Evolutionary conservation across 2,888 invertebrate species (phyloP).

Genomic region (Philereme vetulata): DNA sequence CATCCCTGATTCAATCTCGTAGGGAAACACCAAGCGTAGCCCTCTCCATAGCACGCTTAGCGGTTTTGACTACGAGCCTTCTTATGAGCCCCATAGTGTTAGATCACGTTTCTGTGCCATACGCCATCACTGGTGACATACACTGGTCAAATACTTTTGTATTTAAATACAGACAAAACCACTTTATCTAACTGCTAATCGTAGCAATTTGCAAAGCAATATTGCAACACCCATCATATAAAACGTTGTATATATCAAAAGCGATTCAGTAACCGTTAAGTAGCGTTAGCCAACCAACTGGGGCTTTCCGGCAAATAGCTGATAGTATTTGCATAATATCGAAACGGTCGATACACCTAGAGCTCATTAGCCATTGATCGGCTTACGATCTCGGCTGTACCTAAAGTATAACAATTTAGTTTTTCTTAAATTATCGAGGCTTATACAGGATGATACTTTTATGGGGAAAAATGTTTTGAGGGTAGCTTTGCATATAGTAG

Average conservation of each 20-base stretch:
- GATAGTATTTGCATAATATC: slow-evolving; percentile 79
- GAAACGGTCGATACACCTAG: slow-evolving; percentile 66
- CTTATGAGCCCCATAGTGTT: too few relatives aligned
- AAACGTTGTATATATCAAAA: slow-evolving; percentile 40
- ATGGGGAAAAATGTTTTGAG: neutral
- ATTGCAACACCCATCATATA: slow-evolving; percentile 10
- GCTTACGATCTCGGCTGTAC: slow-evolving; percentile 62
- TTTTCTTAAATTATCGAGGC: slow-evolving; percentile 1
- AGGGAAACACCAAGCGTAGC: too few relatives aligned
- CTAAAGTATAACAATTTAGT: slow-evolving; percentile 23
- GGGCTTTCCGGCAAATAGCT: slow-evolving; percentile 57
- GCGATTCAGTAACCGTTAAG: slow-evolving; percentile 57
- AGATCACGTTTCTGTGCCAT: too few relatives aligned
- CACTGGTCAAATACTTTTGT: too few relatives aligned
- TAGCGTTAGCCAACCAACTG: slow-evolving; percentile 54
- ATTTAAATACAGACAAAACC: too few relatives aligned
- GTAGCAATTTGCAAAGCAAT: slow-evolving; percentile 10
- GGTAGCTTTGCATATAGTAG: too few relatives aligned
- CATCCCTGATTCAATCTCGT: too few relatives aligned
- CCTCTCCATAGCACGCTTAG: too few relatives aligned
- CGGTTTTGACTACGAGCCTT: too few relatives aligned
- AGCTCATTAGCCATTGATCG: slow-evolving; percentile 74
- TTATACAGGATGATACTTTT: neutral
- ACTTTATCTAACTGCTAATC: neutral
- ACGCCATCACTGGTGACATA: too few relatives aligned